Base-by-base conservation (phyloP, 2,888 invertebrate genomes). In the Nemotelus pantherinus region DNA sequence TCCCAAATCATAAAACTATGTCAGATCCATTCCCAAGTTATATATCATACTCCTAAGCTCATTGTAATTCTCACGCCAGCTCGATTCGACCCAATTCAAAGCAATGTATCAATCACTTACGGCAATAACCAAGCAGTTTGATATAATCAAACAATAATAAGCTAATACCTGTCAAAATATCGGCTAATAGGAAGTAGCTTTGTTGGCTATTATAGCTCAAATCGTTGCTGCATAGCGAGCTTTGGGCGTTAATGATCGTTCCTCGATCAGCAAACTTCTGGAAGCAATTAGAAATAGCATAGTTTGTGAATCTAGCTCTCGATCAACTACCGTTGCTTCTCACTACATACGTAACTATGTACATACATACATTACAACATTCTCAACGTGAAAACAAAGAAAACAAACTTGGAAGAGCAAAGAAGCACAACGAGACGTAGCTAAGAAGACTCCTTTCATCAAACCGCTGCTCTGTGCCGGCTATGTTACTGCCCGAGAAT, bases 91-190 rank as follows among this genome's bases (percentile, higher is more conserved):
- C 10, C 53, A 53, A 53, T 53, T 53, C 7, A 53, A 53, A 53
- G 53, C 53, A 10, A 6, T 10, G 10, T 53, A 10, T 53, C 10
- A 9, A 9, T 6, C 7, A 53, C 45, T 65, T 43, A 44, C 43
- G 45, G 44, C 9, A 65, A 65, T 7, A 39, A 10, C 41, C 9
- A n/a, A 43, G 45, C 7, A 45, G 45, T 41, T 25, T 44, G n/a
- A 44, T 65, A 65, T 65, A 9, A 65, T 65, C 45, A 65, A 65
- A 9, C 45, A 65, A 25, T 65, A 44, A 65, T 65, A 65, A 44
- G 10, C 45, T 65, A 65, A 45, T 65, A 9, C 65, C 45, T 65
- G 65, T 65, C 65, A 44, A 65, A 65, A 65, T 47, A 65, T 44
- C 65, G 25, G 7, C 45, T 65, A 65, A 47, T 47, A 45, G 10